A percentile compares a stretch with the other conserved stretches of the same genome.
These are phyloP conservation scores for Pollenia labialis DNA, from an alignment of 2,888 invertebrate species.

Conservation along the genomic window DNA sequence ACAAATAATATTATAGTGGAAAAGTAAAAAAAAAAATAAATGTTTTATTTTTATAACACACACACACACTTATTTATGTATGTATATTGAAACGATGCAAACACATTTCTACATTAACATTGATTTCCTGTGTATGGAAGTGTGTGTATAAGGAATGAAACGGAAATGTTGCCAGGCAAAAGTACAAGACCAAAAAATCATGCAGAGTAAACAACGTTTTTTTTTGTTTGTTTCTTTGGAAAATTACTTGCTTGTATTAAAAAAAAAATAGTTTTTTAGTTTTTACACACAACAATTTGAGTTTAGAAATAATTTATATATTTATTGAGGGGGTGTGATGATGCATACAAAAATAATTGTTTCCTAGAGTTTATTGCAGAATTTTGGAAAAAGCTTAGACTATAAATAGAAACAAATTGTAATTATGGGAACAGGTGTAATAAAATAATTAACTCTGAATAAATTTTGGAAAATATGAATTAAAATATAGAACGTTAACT, in stretches of 20 bases:
- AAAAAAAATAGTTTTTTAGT: not conserved
- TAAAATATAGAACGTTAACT: too few relatives aligned
- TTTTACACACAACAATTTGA: not conserved
- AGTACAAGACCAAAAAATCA: not conserved
- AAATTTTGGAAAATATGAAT: too few relatives aligned
- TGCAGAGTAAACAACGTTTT: conserved; percentile 21
- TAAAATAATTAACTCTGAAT: too few relatives aligned
- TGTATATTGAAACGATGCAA: not conserved
- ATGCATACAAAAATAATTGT: too few relatives aligned
- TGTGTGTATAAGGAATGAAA: not conserved
- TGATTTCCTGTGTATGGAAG: not conserved
- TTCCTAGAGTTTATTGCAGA: too few relatives aligned
- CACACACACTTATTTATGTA: not conserved
- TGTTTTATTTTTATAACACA: conserved; percentile 17
- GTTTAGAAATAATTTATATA: not conserved
- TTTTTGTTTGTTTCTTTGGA: not conserved
- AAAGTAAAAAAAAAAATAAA: not conserved
- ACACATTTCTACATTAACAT: not conserved
- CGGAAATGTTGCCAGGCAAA: conserved; percentile 40
- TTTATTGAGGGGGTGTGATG: too few relatives aligned
- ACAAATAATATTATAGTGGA: conserved; percentile 17
- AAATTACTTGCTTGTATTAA: not conserved
- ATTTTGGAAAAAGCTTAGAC: too few relatives aligned
- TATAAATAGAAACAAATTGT: too few relatives aligned
- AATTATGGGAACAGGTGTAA: too few relatives aligned